phyloP scores from a whole-genome alignment of 2,113 vertebrate species.

The Asarcornis scutulata region DNA sequence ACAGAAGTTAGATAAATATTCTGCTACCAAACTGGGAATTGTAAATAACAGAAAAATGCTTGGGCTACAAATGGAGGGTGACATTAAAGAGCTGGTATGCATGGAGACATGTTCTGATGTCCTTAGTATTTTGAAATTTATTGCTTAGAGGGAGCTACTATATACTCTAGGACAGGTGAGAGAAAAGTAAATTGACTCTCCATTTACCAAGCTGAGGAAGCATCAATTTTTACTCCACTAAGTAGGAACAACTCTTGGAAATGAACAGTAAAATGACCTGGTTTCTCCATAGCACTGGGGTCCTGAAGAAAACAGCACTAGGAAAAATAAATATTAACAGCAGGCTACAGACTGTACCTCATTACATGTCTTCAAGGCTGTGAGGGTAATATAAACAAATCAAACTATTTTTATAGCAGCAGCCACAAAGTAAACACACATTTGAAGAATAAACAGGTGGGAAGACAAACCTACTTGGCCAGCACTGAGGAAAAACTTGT shows the following conservation, averaged over 20 bases:
- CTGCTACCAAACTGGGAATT: constrained; percentile 10
- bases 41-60: background rate
- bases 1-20: constrained; percentile 5
- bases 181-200: background rate
- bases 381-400: constrained; percentile 51
- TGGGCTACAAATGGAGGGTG: background rate
- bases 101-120: background rate
- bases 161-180: background rate
- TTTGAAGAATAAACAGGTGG: constrained; percentile 50
- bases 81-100: background rate
- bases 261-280: background rate
- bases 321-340: constrained; percentile 27
- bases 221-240: background rate
- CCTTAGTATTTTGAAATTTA: background rate
- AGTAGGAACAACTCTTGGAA: background rate
- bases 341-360: background rate
- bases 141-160: background rate
- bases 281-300: background rate
- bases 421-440: constrained; percentile 9
- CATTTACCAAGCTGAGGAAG: background rate
- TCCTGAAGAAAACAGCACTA: constrained; percentile 17
- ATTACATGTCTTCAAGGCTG: background rate
- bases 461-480: constrained; percentile 15
- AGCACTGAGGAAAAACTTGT: constrained; percentile 27
- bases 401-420: constrained; percentile 32